These are phyloP conservation scores for Percina caprodes DNA, from an alignment of 2,113 vertebrate genomes.

Conservation along the genomic window DNA sequence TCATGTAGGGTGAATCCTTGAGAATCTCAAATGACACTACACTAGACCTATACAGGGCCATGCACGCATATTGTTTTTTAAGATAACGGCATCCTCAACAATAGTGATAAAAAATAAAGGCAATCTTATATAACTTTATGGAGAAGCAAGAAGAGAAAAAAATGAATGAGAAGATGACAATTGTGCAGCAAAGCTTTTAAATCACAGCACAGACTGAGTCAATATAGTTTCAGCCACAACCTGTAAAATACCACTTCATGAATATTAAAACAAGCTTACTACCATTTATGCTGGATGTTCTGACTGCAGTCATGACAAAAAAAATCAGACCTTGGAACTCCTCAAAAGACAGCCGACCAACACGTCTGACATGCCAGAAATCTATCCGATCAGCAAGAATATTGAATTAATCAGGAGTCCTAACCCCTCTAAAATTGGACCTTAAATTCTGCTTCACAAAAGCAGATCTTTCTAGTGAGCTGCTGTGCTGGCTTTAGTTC, in stretches of 20 bases:
- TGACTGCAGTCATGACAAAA: not conserved
- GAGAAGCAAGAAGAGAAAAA: no score
- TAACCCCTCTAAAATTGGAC: not conserved
- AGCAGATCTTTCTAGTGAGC: not conserved
- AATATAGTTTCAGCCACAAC: not conserved
- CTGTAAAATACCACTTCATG: not conserved
- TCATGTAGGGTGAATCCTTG: slow-evolving; percentile 37
- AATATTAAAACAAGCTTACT: not conserved
- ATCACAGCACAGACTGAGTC: not conserved
- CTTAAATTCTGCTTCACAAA: no score
- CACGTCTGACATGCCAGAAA: not conserved
- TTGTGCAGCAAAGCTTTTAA: not conserved
- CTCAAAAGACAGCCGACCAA: not conserved
- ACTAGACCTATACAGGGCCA: slow-evolving; percentile 25
- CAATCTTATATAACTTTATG: no score
- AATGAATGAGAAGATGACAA: no score
- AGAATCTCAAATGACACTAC: slow-evolving; percentile 23
- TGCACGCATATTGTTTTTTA: not conserved
- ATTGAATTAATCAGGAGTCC: not conserved
- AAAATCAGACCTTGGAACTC: not conserved
- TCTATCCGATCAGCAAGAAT: not conserved
- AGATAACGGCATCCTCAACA: not conserved
- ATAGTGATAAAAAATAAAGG: not conserved
- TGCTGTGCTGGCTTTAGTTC: not conserved
- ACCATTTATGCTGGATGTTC: not conserved